A percentile compares a stretch with the other conserved stretches of the same genome.
phyloP scores from a whole-genome alignment of 2,113 vertebrate genomes.

The Psammodynastes pulverulentus region DNA sequence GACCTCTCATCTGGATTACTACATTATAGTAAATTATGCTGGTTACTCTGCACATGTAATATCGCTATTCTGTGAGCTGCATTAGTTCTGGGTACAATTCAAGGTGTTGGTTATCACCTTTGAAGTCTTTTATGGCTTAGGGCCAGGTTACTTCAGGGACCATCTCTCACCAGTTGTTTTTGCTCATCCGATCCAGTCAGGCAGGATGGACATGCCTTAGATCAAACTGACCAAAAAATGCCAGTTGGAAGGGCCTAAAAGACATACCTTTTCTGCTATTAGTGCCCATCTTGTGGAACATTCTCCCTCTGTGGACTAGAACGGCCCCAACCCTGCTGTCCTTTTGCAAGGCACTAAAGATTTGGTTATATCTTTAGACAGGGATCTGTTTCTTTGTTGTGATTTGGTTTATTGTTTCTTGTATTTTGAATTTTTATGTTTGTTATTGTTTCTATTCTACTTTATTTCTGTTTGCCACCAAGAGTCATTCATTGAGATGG shows the following conservation, averaged over 20 bases:
- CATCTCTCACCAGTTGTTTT: neutral
- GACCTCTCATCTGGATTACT: neutral
- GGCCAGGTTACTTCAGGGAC: neutral
- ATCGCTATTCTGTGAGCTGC: neutral
- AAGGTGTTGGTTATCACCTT: neutral
- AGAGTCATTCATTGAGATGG: neutral
- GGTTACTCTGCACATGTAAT: neutral
- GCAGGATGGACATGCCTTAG: neutral
- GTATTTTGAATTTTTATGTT: neutral
- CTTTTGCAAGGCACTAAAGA: neutral
- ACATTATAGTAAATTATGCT: neutral
- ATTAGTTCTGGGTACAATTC: neutral
- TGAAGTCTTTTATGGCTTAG: neutral
- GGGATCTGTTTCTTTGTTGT: neutral
- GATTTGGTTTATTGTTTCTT: neutral
- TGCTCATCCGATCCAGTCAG: neutral
- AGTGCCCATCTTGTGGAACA: neutral
- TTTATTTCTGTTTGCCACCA: neutral
- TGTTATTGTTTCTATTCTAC: neutral
- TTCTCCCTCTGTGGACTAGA: neutral
- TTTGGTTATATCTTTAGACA: neutral
- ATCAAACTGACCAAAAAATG: neutral
- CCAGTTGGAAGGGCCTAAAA: neutral
- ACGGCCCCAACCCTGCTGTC: neutral
- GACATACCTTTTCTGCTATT: neutral